phyloP scores from a whole-genome alignment of 2,888 invertebrate genomes.

The Liodrosophila aerea region DNA sequence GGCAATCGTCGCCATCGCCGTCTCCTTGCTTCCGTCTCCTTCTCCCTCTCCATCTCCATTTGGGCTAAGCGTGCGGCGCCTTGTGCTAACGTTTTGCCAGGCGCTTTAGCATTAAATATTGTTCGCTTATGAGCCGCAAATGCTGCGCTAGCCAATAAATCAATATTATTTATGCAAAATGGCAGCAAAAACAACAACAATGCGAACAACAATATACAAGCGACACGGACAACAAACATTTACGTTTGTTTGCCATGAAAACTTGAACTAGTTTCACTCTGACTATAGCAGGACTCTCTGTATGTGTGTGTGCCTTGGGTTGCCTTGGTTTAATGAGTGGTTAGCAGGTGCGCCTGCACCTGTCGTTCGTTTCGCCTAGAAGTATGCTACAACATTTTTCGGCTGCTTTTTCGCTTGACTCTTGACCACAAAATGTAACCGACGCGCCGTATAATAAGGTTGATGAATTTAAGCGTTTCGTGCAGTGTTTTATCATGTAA shows the following conservation, averaged over 20 bases:
- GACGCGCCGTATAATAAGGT: constrained; percentile 49
- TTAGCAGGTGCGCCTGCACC: constrained; percentile 51
- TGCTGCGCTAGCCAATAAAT: constrained; percentile 73
- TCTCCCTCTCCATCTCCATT: background rate
- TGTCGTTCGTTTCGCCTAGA: constrained; percentile 10
- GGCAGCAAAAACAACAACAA: constrained; percentile 22
- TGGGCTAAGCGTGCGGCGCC: constrained; percentile 8
- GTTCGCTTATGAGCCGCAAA: constrained; percentile 70
- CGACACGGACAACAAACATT: constrained; percentile 47
- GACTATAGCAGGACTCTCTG: too few species aligned
- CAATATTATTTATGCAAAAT: constrained; percentile 78
- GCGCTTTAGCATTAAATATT: constrained; percentile 68
- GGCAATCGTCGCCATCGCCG: constrained; percentile 1
- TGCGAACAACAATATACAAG: constrained; percentile 21
- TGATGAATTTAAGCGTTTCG: constrained; percentile 73
- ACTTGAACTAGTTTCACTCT: constrained; percentile 57
- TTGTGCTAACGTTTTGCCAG: constrained; percentile 25
- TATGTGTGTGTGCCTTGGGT: constrained; percentile 16
- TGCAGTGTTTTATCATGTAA: constrained; percentile 60
- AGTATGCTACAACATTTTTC: constrained; percentile 24
- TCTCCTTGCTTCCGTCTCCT: background rate
- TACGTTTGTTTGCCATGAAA: constrained; percentile 60
- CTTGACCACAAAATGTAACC: constrained; percentile 50
- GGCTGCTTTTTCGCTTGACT: constrained; percentile 1
- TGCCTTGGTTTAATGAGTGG: constrained; percentile 47